phyloP scores from a whole-genome alignment of 2,888 invertebrate genomes.

The Ennomos fuscantarius region DNA sequence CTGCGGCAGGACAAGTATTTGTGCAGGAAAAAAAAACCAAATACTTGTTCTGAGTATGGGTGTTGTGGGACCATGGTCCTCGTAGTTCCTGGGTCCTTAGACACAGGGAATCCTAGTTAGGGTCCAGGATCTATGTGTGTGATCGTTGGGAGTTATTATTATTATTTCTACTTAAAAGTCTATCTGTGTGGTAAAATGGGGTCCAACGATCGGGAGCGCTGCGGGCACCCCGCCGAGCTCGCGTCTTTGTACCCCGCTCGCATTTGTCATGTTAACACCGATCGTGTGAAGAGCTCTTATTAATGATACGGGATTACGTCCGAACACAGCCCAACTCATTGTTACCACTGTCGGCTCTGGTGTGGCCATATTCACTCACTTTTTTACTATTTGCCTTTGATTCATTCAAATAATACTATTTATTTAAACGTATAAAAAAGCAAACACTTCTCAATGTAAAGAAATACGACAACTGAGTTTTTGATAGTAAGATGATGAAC shows the following conservation, averaged over 20 bases:
- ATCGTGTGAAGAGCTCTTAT: constrained; percentile 80
- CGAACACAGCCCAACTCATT: constrained; percentile 60
- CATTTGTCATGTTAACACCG: constrained; percentile 84
- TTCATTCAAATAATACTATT: constrained; percentile 64
- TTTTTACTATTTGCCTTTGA: constrained; percentile 63
- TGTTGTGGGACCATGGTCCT: no score
- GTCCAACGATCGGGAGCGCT: constrained; percentile 59
- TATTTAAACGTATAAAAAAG: constrained; percentile 47
- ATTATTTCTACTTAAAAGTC: constrained; percentile 20
- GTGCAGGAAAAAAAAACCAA: no score
- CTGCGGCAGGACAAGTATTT: no score
- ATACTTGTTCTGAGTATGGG: no score
- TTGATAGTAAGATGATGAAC: constrained; percentile 21
- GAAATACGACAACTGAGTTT: constrained; percentile 12
- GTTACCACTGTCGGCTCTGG: constrained; percentile 53
- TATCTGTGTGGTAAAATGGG: constrained; percentile 53
- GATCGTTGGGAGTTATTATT: no score
- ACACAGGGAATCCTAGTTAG: no score
- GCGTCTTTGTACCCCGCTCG: constrained; percentile 62
- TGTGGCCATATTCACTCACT: constrained; percentile 58
- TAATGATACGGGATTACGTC: constrained; percentile 79
- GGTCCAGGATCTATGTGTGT: no score
- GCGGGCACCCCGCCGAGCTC: constrained; percentile 42
- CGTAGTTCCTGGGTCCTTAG: no score
- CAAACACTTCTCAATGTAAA: constrained; percentile 14